Conservation (phyloP, 1,140 invertebrate species). For the silkworm (Bombyx mori) region DNA sequence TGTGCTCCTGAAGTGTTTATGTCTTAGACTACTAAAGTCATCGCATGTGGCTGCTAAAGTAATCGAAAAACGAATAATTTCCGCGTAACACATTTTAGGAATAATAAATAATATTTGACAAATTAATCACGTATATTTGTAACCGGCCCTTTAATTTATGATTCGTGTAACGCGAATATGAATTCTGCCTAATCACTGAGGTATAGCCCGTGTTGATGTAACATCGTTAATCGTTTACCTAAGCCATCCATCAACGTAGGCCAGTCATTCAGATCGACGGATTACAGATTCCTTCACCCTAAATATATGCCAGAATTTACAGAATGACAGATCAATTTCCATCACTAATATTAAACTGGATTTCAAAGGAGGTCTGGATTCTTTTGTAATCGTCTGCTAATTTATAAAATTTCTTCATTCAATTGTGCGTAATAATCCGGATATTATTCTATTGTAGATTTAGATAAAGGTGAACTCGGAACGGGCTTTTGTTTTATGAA, state of each 20-base stretch:
- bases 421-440: no score
- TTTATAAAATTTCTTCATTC: neutral
- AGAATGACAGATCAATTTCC: constrained; percentile 9
- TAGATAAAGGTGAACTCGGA: no score
- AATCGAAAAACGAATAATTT: no score
- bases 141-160: no score
- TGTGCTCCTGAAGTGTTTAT: no score
- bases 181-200: constrained; percentile 33
- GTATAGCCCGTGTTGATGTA: constrained; percentile 35
- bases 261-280: constrained; percentile 28
- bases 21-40: no score
- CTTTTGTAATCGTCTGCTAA: neutral
- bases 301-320: constrained; percentile 15
- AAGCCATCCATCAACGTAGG: constrained; percentile 39
- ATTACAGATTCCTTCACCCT: constrained; percentile 13
- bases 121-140: no score
- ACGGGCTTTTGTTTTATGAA: no score
- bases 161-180: neutral
- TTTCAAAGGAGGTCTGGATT: constrained; percentile 1
- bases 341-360: constrained; percentile 1
- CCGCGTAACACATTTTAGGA: no score
- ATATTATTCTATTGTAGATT: no score
- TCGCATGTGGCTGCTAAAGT: no score
- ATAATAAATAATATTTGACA: no score
- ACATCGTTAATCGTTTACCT: constrained; percentile 28